Evolutionary conservation across 2,797 vertebrate species (phyloP).

Genomic region (Champsocephalus gunnari): DNA sequence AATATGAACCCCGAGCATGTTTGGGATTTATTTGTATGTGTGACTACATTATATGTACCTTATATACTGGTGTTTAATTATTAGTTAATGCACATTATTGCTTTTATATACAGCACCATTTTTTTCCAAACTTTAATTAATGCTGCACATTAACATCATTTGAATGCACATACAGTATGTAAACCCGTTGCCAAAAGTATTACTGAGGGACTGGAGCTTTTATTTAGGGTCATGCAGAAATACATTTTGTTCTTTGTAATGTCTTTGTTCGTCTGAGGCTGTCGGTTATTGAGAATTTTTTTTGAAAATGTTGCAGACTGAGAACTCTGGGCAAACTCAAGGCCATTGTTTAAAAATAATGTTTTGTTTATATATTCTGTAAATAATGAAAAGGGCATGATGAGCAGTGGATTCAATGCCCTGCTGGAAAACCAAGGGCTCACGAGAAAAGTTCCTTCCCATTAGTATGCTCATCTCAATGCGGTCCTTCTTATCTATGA

Average conservation of each 20-base stretch:
- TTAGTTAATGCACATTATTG: background rate
- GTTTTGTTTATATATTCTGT: conserved; percentile 12
- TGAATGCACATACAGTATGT: conserved; percentile 20
- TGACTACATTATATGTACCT: background rate
- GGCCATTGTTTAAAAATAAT: conserved; percentile 15
- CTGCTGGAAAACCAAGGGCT: conserved; percentile 1
- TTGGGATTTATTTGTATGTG: background rate
- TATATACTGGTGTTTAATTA: background rate
- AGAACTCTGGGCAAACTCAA: conserved; percentile 19
- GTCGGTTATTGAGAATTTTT: conserved; percentile 5
- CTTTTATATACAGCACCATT: background rate
- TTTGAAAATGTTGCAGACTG: background rate
- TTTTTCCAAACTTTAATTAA: no score
- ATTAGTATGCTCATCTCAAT: conserved; percentile 39
- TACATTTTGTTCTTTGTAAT: conserved; percentile 31
- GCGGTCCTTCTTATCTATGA: conserved; percentile 35
- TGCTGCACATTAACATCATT: conserved; percentile 2
- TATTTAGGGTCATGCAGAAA: conserved; percentile 14
- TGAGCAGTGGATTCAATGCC: background rate
- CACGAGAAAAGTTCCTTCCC: conserved; percentile 9
- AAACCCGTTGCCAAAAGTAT: conserved; percentile 20
- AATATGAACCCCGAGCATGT: no score
- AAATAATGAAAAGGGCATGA: conserved; percentile 25
- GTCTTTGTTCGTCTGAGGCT: conserved; percentile 18
- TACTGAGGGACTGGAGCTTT: conserved; percentile 15